Evolutionary conservation across 1,140 invertebrate species (phyloP), one percentile per base, ranked within the genome.

Genomic region (Drosophila suzukii): DNA sequence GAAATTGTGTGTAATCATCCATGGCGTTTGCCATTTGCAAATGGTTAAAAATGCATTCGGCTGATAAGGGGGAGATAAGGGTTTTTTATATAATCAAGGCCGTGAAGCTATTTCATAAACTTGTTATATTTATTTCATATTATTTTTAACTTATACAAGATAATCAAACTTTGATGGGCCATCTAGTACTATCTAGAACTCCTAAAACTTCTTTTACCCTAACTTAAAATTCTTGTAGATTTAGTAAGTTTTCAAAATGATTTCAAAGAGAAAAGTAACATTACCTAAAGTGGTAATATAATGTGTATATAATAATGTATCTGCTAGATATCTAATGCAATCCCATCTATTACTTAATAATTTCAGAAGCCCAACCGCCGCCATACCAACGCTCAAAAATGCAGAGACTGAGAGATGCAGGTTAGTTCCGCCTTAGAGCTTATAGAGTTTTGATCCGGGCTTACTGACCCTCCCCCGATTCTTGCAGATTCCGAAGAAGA

Each of bases 351-450:
- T 8, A 51, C 74, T 90, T 84, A 75, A 71, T 86, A 93, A 92
- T 96, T 95, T 39, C 94, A 96, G 95, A 96, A 92, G 94, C 94
- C 81, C 95, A 95, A 88, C 95, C 95, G 83, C 95, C 95, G 75
- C 95, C 95, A 63, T 96, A 96, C 93, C 95, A 94, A 93, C 94
- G 94, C 80, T 94, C 94, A 90, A 94, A 94, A 72, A 94, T 94
- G 93, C 94, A 95, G 92, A 94, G 94, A 92, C 92, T 95, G 91
- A 95, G 95, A 94, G 94, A 94, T 92, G 95, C 96, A 95, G 95
- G 95, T 96, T 91, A 94, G 93, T 32, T 27, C 46, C n/a, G 12
- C 32, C 13, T 8, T n/a, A 11, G 47, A 12, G 20, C 20, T 54
- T 44, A 36, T 41, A 20, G 27, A n/a, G 59, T 12, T 41, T 36